Percentiles rank a stretch among this genome's conserved stretches.
Evolutionary conservation across 2,113 vertebrate genomes (phyloP).

Genomic region (Oreotragus oreotragus): DNA sequence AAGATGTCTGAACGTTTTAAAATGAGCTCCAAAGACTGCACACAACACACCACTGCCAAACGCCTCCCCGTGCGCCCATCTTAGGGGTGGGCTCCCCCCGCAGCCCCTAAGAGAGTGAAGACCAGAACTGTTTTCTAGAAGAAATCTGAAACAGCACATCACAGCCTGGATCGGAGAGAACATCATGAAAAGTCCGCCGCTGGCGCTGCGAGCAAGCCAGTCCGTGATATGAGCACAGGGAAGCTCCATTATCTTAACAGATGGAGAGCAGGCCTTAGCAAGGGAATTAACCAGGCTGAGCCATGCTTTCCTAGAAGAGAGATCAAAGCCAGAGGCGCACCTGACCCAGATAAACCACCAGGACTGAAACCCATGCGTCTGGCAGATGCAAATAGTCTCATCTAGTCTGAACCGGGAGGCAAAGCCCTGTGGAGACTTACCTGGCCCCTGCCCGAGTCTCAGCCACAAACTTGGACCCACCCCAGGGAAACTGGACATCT

Average conservation of each 20-base stretch:
- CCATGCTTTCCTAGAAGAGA: not conserved
- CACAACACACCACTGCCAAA: rapidly evolving
- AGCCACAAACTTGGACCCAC: not conserved
- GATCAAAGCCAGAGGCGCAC: not conserved
- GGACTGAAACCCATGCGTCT: not conserved
- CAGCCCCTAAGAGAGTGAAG: not conserved
- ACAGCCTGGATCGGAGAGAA: not conserved
- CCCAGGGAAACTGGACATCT: constrained; percentile 15
- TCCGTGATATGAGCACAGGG: not conserved
- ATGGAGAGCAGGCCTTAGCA: not conserved
- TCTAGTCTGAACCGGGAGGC: not conserved
- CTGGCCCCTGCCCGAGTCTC: not conserved
- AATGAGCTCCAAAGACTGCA: not conserved
- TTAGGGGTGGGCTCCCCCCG: not conserved
- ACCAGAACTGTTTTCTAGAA: not conserved
- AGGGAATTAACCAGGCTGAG: not conserved
- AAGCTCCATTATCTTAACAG: not conserved
- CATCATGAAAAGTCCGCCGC: not conserved
- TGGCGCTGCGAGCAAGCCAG: not conserved
- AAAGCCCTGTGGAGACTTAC: not conserved
- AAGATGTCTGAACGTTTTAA: not conserved
- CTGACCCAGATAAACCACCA: not conserved
- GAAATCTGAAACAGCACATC: not conserved
- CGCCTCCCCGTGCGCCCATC: rapidly evolving
- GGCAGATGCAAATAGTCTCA: not conserved